Conservation (phyloP, 2,113 vertebrate genomes). For the Microtus montanus region DNA sequence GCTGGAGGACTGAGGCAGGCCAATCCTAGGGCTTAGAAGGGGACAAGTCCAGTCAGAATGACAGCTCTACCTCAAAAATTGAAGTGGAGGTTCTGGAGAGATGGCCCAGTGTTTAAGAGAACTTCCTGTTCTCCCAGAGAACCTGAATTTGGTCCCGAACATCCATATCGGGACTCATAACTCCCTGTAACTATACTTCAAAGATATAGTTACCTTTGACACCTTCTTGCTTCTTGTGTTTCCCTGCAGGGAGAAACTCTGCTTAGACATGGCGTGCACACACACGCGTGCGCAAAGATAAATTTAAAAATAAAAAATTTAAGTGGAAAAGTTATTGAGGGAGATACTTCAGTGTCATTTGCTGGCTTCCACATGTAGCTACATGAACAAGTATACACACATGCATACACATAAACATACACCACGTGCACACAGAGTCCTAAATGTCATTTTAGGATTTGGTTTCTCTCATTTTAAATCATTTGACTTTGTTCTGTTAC, state of each 20-base stretch:
- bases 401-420: not conserved
- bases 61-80: not conserved
- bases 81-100: not conserved
- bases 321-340: not conserved
- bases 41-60: not conserved
- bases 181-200: not conserved
- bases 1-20: not conserved
- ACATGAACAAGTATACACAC: not conserved
- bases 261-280: not conserved
- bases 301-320: not conserved
- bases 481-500: slow-evolving; percentile 45
- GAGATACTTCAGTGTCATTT: not conserved
- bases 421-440: not conserved
- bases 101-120: not conserved
- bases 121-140: not conserved
- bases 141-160: not conserved
- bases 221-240: not conserved
- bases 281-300: not conserved
- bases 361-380: not conserved
- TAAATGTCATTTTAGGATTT: slow-evolving; percentile 54
- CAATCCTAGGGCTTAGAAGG: not conserved
- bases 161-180: not conserved
- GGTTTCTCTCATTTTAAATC: slow-evolving; percentile 57
- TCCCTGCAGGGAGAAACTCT: not conserved
- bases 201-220: not conserved